Evolutionary conservation across 1,140 invertebrate species (phyloP).

Genomic region (Belonocnema kinseyi): DNA sequence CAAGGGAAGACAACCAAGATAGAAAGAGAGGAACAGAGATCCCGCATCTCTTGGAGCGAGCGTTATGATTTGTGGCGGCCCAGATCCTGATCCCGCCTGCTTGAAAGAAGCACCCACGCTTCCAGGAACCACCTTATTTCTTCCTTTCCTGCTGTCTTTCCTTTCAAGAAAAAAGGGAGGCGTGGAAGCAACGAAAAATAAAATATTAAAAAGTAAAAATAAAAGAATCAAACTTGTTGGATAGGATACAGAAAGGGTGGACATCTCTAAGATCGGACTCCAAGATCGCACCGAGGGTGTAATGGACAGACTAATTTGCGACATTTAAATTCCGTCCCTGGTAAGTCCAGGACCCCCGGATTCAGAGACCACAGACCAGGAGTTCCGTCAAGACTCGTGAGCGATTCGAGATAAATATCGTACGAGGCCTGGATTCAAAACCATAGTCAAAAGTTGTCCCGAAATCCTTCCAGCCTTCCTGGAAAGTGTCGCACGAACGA

Average conservation of each 20-base stretch:
- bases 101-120: slow-evolving; percentile 63
- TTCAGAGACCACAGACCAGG: slow-evolving; percentile 35
- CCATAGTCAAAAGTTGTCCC: slow-evolving; percentile 42
- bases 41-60: slow-evolving; percentile 57
- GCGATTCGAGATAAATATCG: slow-evolving; percentile 54
- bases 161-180: slow-evolving; percentile 34
- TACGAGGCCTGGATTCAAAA: slow-evolving; percentile 43
- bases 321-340: slow-evolving; percentile 74
- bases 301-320: slow-evolving; percentile 75
- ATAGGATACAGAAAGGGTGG: slow-evolving; percentile 21
- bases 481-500: slow-evolving; percentile 61
- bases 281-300: slow-evolving; percentile 68
- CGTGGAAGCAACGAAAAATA: neutral
- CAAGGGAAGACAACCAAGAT: neutral
- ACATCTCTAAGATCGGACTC: slow-evolving; percentile 57
- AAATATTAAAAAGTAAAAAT: slow-evolving; percentile 9
- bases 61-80: slow-evolving; percentile 69
- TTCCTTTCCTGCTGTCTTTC: slow-evolving; percentile 21
- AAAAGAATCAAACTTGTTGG: neutral
- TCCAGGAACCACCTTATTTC: slow-evolving; percentile 56
- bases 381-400: slow-evolving; percentile 38
- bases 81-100: slow-evolving; percentile 64
- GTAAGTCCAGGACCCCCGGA: slow-evolving; percentile 55
- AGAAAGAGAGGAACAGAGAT: slow-evolving; percentile 48
- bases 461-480: slow-evolving; percentile 58